Evolutionary conservation across 2,888 invertebrate genomes (phyloP), one percentile per base, ranked within the genome.

Genomic region (Lithophane ornitopus): DNA sequence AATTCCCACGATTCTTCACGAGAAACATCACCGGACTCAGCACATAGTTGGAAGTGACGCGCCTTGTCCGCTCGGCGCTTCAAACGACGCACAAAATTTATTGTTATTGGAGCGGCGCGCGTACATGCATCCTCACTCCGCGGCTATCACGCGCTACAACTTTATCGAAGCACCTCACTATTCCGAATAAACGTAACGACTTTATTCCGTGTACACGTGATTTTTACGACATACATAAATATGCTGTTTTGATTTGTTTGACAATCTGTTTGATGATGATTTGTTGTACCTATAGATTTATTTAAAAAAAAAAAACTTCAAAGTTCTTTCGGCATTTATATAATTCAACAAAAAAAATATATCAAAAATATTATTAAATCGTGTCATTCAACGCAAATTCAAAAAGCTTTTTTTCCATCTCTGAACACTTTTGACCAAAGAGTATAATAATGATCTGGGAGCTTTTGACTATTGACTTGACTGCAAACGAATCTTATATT

Each of bases 91-190:
- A 92, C 91, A 89, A 94, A 94, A 97, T 97, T 97, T 97, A 97
- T 96, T 95, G 96, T 96, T 97, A 97, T 96, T 95, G 96, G 94
- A 85, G 88, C 92, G 93, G 92, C 93, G 92, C 94, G 93, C 95
- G 94, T 94, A 96, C 96, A 96, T 91, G 96, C 96, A 96, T 96
- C 96, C 95, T 92, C 96, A 96, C 96, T 96, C 93, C 95, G 94
- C 95, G 94, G 92, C 94, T 96, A 96, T 96, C 96, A 95, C 94
- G 94, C 93, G 71, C 92, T 92, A 95, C 96, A 94, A 95, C 95
- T 95, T 96, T 96, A 96, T 96, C 96, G 91, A 87, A 84, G 87
- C 89, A 89, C 88, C 88, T 88, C 91, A 91, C 92, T 92, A 93
- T 92, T 92, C 92, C 89, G 90, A 90, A 90, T 91, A 91, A 91